Evolutionary conservation across 2,797 vertebrate genomes (phyloP), one percentile per base, ranked within the genome.

Genomic region (Serranus cabrilla): DNA sequence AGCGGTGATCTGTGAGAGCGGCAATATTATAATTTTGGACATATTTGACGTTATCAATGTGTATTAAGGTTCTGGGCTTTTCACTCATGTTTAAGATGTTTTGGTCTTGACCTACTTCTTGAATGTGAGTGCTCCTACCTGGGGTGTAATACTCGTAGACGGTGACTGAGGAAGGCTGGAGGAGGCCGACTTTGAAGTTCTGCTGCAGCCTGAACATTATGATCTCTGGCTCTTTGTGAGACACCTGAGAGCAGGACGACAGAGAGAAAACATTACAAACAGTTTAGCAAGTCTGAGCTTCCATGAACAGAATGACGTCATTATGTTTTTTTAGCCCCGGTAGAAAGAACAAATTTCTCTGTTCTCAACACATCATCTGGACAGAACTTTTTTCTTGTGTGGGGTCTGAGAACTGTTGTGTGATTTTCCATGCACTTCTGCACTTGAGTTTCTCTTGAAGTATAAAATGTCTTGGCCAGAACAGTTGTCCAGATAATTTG

Each of bases 161-260:
- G 0, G 89, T 93, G 3, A 94, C 90, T 2, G 91, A 87, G 23
- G 94, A 95, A 0, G 95, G 94, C 84, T 96, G 95, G 31, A 95
- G 89, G 55, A 94, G 88, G 27, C 95, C 91, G 0, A 95, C 93
- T 91, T 91, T 96, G 61, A 96, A 96, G 50, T 42, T 94, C 85
- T 96, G 95, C 75, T 93, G 87, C 5, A 96, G 92, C 74, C 91
- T 91, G 86, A 96, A 95, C 16, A 91, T 79, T 74, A 96, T 76
- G 54, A 89, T 80, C 37, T 96, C 94, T 7, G 83, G 88, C 49
- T 92, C 87, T 77, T 31, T 90, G 85, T 92, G 91, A 14, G 93
- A 94, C 34, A 95, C 93, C 94, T 94, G 71, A 11, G 14, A 63
- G 25, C 18, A 72, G 37, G 27, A n/a, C n/a, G 43, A 60, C 11